Percentiles rank a stretch among this genome's conserved stretches.
Evolutionary conservation across 1,140 invertebrate species (phyloP).

Genomic region (Rhynchophorus ferrugineus): DNA sequence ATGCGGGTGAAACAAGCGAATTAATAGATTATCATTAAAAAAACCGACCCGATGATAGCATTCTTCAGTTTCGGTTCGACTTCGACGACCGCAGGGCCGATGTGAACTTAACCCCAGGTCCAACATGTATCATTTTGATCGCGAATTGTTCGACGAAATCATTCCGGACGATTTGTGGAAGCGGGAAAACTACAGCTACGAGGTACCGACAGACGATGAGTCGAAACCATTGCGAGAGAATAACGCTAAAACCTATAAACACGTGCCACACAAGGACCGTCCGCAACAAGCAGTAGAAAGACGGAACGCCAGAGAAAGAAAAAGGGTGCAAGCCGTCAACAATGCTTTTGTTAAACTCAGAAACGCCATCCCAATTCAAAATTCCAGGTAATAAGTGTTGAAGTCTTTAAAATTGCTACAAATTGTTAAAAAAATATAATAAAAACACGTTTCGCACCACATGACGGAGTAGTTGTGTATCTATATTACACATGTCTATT

Average conservation of each 20-base stretch:
- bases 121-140: not conserved
- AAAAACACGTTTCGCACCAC: no score
- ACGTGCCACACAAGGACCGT: constrained; percentile 35
- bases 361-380: constrained; percentile 44
- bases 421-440: no score
- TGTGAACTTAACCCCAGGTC: not conserved
- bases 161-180: no score
- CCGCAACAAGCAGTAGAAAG: constrained; percentile 48
- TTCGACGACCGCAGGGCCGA: constrained; percentile 3
- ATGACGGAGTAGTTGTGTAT: no score
- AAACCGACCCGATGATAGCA: constrained; percentile 8
- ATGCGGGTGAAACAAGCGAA: constrained; percentile 16
- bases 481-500: no score
- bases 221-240: constrained; percentile 14
- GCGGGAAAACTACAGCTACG: not conserved
- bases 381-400: constrained; percentile 35
- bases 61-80: constrained; percentile 6
- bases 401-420: no score
- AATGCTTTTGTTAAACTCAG: constrained; percentile 45
- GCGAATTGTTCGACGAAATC: not conserved
- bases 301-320: constrained; percentile 50
- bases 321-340: constrained; percentile 51
- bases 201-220: not conserved
- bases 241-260: constrained; percentile 28
- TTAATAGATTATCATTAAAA: constrained; percentile 11